Evolutionary conservation across 2,888 invertebrate genomes (phyloP).

Genomic region (Microdon myrmicae): DNA sequence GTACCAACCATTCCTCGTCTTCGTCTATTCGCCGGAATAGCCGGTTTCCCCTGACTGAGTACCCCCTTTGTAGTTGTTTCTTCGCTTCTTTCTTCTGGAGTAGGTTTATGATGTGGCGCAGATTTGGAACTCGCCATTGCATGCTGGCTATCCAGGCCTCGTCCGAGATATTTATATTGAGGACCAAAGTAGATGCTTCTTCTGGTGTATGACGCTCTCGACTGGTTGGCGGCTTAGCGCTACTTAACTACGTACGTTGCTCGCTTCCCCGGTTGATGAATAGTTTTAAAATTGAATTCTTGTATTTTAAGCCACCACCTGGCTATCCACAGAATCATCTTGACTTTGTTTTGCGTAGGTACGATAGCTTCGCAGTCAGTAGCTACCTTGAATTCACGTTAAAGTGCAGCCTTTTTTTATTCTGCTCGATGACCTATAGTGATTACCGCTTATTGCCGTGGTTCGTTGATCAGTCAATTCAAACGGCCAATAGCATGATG

Average conservation of each 20-base stretch:
- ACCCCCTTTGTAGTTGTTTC: conserved; percentile 30
- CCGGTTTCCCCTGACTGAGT: conserved; percentile 22
- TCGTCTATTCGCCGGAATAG: conserved; percentile 16
- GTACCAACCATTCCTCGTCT: conserved; percentile 27
- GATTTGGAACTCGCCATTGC: conserved; percentile 38
- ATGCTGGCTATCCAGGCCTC: conserved; percentile 50
- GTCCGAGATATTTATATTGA: conserved; percentile 24
- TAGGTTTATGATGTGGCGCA: conserved; percentile 18
- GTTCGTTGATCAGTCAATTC: too few relatives aligned
- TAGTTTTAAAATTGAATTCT: conserved; percentile 52
- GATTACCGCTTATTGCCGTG: too few relatives aligned
- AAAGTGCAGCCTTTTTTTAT: too few relatives aligned
- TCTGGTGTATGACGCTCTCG: conserved; percentile 6
- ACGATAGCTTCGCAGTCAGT: too few relatives aligned
- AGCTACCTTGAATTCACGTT: too few relatives aligned
- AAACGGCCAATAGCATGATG: too few relatives aligned
- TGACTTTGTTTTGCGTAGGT: too few relatives aligned
- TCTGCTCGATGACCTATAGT: too few relatives aligned
- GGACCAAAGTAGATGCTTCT: conserved; percentile 1
- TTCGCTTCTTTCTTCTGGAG: too few relatives aligned
- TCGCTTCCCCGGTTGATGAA: too few relatives aligned
- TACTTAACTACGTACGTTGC: too few relatives aligned
- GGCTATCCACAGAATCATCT: conserved; percentile 39
- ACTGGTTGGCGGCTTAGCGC: conserved; percentile 30
- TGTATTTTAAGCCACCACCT: conserved; percentile 49